Conservation (phyloP, 2,797 vertebrate species). For the Diplodus sargus region DNA sequence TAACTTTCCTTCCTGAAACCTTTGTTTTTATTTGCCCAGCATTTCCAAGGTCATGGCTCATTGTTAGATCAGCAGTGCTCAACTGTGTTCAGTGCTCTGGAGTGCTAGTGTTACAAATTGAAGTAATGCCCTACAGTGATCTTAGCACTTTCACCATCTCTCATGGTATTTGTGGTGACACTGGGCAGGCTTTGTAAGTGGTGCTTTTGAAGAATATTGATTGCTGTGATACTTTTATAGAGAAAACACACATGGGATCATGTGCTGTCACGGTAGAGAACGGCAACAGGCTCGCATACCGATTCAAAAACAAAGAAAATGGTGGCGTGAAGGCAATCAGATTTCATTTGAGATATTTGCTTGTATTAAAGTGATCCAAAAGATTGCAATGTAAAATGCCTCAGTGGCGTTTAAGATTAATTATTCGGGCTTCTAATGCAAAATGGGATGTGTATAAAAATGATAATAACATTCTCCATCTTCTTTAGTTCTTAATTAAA, state of each 20-base stretch:
- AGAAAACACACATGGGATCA: neutral
- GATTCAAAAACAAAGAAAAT: neutral
- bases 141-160: neutral
- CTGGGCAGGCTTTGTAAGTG: neutral
- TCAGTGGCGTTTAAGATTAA: slow-evolving; percentile 24
- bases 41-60: neutral
- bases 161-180: neutral
- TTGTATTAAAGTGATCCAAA: slow-evolving; percentile 15
- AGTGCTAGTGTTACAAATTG: neutral
- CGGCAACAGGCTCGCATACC: neutral
- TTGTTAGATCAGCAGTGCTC: neutral
- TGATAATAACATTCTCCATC: slow-evolving; percentile 32
- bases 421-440: slow-evolving; percentile 38
- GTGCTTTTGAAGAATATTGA: slow-evolving; percentile 9
- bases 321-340: neutral
- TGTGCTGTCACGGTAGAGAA: neutral
- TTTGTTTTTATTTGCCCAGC: neutral
- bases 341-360: neutral
- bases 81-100: too few relatives aligned
- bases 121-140: neutral
- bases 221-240: neutral
- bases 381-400: slow-evolving; percentile 14
- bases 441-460: slow-evolving; percentile 40
- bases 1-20: neutral
- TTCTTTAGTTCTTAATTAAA: slow-evolving; percentile 59